Conservation (phyloP, 1,140 invertebrate genomes). For the Aphaenogaster floridana region DNA sequence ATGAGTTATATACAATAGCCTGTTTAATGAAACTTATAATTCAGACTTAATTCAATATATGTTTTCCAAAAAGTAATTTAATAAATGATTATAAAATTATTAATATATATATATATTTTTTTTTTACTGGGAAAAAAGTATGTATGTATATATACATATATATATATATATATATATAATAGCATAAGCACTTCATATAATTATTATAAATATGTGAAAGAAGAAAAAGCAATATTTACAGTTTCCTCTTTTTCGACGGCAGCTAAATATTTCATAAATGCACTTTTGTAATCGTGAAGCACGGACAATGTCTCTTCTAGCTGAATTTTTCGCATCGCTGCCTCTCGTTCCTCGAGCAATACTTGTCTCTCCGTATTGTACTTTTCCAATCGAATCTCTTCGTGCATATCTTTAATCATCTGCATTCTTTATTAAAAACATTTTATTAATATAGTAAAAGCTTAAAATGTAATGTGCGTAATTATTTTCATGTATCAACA, state of each 20-base stretch:
- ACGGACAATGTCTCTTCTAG: conserved; percentile 67
- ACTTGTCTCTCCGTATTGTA: conserved; percentile 68
- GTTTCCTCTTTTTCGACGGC: conserved; percentile 72
- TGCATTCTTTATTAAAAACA: conserved; percentile 62
- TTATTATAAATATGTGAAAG: conserved; percentile 4
- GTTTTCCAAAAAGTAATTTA: not conserved
- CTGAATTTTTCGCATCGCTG: conserved; percentile 69
- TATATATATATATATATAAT: not conserved
- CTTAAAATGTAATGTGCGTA: not conserved
- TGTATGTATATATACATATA: not conserved
- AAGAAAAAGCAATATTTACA: conserved; percentile 65
- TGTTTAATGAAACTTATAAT: conserved; percentile 9
- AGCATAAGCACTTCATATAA: not conserved
- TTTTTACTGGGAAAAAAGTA: no score
- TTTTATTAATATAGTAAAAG: not conserved
- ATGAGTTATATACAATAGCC: not conserved
- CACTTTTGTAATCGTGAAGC: conserved; percentile 66
- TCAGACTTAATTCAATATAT: not conserved
- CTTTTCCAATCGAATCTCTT: conserved; percentile 79
- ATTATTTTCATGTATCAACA: not conserved
- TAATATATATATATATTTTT: not conserved
- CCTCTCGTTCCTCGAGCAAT: conserved; percentile 70
- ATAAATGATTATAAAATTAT: not conserved
- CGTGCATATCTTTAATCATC: conserved; percentile 79
- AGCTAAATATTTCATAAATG: conserved; percentile 68